A percentile compares a stretch with the other conserved stretches of the same genome.
phyloP scores from a whole-genome alignment of 64 coral and sea anemone genomes.

The Actinia equina region DNA sequence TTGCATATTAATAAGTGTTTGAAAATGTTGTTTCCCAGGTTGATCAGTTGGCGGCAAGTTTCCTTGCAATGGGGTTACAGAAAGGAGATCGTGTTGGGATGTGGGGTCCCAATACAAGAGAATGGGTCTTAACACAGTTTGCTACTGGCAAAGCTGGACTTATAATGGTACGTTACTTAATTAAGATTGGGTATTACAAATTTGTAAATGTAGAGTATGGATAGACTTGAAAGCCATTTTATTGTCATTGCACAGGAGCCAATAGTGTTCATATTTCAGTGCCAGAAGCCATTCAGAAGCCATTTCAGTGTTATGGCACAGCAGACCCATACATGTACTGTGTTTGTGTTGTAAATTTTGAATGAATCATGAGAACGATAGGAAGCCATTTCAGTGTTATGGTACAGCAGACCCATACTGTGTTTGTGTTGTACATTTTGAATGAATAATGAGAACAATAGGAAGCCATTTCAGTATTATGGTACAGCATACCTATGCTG shows the following conservation, averaged over 20 bases:
- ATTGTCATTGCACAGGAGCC: too few species aligned
- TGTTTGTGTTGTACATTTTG: too few species aligned
- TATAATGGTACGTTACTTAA: constrained; percentile 68
- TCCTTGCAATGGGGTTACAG: constrained; percentile 73
- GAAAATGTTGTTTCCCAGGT: constrained; percentile 37
- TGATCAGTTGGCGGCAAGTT: constrained; percentile 76
- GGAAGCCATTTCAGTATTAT: too few species aligned
- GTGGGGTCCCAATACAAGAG: constrained; percentile 92
- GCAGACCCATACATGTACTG: too few species aligned
- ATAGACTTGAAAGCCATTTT: not conserved
- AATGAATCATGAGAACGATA: too few species aligned
- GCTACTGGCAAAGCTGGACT: constrained; percentile 89
- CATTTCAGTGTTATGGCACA: not conserved
- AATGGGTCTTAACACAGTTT: constrained; percentile 97
- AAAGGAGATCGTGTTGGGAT: constrained; percentile 95
- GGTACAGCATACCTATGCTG: too few species aligned
- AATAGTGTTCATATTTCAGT: not conserved
- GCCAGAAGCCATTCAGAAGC: too few species aligned
- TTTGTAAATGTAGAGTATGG: not conserved
- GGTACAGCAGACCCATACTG: too few species aligned
- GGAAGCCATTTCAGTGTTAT: too few species aligned
- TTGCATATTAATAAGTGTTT: not conserved
- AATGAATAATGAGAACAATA: too few species aligned
- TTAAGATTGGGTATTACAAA: not conserved
- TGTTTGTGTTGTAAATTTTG: too few species aligned